Percentiles rank a stretch among this genome's conserved stretches.
Evolutionary conservation across 2,888 invertebrate species (phyloP).

Genomic region (Sericinus montela): DNA sequence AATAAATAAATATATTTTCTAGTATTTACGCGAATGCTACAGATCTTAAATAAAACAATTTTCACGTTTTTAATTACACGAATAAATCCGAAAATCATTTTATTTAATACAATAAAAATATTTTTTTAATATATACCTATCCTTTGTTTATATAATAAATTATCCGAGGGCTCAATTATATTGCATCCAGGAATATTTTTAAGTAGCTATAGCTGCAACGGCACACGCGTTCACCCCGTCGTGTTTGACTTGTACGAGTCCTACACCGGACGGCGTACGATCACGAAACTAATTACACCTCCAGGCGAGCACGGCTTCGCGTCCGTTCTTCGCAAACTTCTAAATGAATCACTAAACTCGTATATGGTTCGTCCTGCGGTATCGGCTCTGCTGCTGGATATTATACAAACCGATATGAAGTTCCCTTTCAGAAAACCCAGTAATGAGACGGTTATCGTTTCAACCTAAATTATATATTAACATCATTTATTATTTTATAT

Average conservation of each 20-base stretch:
- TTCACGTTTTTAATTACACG: too few species aligned
- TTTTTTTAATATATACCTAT: too few species aligned
- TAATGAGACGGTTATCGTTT: too few species aligned
- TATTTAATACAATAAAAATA: too few species aligned
- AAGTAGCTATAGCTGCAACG: neutral
- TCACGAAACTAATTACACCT: slow-evolving; percentile 69
- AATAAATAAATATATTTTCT: too few species aligned
- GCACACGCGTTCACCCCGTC: slow-evolving; percentile 2
- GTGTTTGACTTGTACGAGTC: slow-evolving; percentile 61
- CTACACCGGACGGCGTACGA: slow-evolving; percentile 33
- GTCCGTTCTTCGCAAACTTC: slow-evolving; percentile 52
- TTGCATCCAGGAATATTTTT: neutral
- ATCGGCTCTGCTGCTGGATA: slow-evolving; percentile 7
- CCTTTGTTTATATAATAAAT: too few species aligned
- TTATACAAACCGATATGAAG: neutral
- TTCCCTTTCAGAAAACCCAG: neutral
- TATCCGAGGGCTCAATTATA: neutral
- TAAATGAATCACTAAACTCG: slow-evolving; percentile 46
- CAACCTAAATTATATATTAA: too few species aligned
- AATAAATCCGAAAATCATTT: too few species aligned
- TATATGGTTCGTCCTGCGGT: slow-evolving; percentile 33
- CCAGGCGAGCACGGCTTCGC: slow-evolving; percentile 40
- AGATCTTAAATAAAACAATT: too few species aligned
- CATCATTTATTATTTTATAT: too few species aligned
- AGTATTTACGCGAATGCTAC: too few species aligned